Evolutionary conservation across 2,888 invertebrate genomes (phyloP).

Genomic region (Ennomos fuscantarius): DNA sequence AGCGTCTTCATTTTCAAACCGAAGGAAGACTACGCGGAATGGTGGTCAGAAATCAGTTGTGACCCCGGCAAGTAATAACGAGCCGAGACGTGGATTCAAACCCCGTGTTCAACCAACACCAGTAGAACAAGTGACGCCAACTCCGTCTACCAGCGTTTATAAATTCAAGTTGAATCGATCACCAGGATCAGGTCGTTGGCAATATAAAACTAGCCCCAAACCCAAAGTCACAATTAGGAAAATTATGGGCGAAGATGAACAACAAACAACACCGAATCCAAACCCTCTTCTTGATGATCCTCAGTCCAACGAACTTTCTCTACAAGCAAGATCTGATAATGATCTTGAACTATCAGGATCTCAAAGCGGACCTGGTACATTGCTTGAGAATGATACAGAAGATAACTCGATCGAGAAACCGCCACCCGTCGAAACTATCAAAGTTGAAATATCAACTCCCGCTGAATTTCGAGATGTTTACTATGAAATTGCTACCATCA

Average conservation of each 20-base stretch:
- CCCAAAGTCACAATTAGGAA: constrained; percentile 93
- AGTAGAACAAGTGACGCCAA: constrained; percentile 80
- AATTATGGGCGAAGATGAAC: constrained; percentile 84
- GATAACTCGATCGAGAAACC: constrained; percentile 87
- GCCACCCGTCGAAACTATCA: constrained; percentile 91
- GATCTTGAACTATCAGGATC: constrained; percentile 91
- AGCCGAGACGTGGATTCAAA: constrained; percentile 88
- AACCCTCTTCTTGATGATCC: constrained; percentile 74
- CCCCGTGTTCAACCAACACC: constrained; percentile 86
- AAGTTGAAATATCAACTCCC: constrained; percentile 95
- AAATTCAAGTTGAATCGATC: constrained; percentile 93
- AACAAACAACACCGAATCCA: constrained; percentile 75
- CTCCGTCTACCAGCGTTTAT: constrained; percentile 87
- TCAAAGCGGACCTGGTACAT: constrained; percentile 84
- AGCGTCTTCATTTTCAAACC: constrained; percentile 79
- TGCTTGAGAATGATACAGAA: constrained; percentile 86
- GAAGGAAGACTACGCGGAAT: constrained; percentile 80
- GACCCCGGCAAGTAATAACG: constrained; percentile 71
- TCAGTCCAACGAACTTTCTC: constrained; percentile 83
- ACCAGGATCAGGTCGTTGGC: constrained; percentile 95
- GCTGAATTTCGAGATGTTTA: constrained; percentile 94
- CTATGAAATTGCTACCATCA: constrained; percentile 95
- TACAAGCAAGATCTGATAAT: constrained; percentile 85
- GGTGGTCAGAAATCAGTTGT: constrained; percentile 73
- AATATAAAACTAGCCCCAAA: constrained; percentile 95